Conservation (phyloP, 2,888 invertebrate genomes). For the Andrena camellia region DNA sequence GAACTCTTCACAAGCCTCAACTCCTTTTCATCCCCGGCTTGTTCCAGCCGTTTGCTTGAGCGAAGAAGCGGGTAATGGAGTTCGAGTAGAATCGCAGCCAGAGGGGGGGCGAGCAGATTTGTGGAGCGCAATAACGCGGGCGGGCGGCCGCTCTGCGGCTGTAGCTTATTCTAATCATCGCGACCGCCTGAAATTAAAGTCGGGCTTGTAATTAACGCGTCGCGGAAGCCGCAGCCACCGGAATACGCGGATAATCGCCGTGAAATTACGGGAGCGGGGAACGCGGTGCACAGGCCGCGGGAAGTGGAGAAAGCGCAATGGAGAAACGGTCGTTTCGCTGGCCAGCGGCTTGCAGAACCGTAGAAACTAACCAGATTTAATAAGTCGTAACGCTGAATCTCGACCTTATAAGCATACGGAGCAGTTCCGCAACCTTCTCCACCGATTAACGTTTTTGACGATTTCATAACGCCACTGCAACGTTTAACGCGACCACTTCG, state of each 20-base stretch:
- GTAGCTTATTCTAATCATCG: conserved; percentile 72
- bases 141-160: conserved; percentile 37
- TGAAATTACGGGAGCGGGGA: conserved; percentile 69
- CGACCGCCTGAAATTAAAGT: conserved; percentile 72
- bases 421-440: background rate
- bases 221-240: conserved; percentile 51
- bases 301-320: conserved; percentile 5
- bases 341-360: conserved; percentile 15
- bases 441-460: background rate
- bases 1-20: background rate
- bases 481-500: background rate
- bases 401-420: conserved; percentile 16
- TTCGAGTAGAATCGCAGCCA: conserved; percentile 20
- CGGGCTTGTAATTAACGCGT: conserved; percentile 72
- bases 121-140: conserved; percentile 57
- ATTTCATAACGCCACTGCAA: background rate
- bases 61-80: conserved; percentile 4
- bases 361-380: conserved; percentile 66
- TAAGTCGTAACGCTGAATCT: conserved; percentile 67
- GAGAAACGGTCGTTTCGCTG: conserved; percentile 16
- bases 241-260: conserved; percentile 69
- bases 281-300: background rate
- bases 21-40: background rate
- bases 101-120: conserved; percentile 40
- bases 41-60: background rate